Evolutionary conservation across 2,888 invertebrate species (phyloP), one percentile per base, ranked within the genome.

Genomic region (Chironomus riparius): DNA sequence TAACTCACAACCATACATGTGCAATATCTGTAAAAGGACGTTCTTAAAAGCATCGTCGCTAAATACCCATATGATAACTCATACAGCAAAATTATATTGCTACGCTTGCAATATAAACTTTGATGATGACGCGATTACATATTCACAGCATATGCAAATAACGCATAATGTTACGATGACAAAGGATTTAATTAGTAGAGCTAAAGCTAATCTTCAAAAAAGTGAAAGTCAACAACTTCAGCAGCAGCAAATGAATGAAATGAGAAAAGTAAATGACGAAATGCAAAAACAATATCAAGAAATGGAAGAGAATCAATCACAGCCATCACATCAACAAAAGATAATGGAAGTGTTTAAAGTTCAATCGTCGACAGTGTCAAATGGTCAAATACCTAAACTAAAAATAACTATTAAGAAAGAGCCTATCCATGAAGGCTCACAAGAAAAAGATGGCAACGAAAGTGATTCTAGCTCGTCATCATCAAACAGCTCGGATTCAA

Each of bases 371-470:
- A 15, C 69, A 7, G 69, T 47, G 5, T 24, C 69, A 15, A 76
- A 76, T 21, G 76, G 76, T 18, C 68, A 76, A 76, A 76, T 76
- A 69, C 76, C 76, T 7, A 76, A 76, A 69, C 50, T 76, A 24
- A 76, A 76, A 21, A 76, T 76, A n/a, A 76, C 56, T 6, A 76
- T 76, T 2, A 76, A 76, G 22, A 76, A 76, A 47, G 76, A 76
- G 48, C 74, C 74, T 7, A 4, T 38, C 1, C 7, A 38, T 38
- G 38, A 38, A 38, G 38, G 38, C 10, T 38, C 38, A n/a, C n/a
- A n/a, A 1, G 38, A 10, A 10, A 38, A 38, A n/a, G 69, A 76
- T 22, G 76, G 69, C 6, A 68, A 76, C 38, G 76, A 76, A 76
- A 76, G 76, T 56, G 76, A 76, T 47, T 74, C 74, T 5, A 74